Percentiles rank a stretch among this genome's conserved stretches.
These are phyloP conservation scores for Leuciscus waleckii DNA, from an alignment of 2,797 vertebrate genomes.

Conservation along the genomic window DNA sequence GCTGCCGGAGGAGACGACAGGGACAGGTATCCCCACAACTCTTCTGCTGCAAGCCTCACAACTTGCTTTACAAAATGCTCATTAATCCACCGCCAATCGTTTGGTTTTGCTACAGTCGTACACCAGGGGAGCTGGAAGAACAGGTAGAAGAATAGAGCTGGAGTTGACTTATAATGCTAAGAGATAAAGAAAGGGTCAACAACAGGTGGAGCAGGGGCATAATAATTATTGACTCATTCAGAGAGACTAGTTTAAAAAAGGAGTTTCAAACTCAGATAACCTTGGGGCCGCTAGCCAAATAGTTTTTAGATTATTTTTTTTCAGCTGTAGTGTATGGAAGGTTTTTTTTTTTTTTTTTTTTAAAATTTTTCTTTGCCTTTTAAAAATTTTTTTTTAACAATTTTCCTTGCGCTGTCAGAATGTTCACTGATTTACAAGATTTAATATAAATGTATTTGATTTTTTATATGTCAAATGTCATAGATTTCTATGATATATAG, in stretches of 20 bases:
- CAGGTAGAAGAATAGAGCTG: not conserved
- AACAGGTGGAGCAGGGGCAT: not conserved
- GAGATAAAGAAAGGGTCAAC: conserved; percentile 6
- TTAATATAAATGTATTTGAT: too few species aligned
- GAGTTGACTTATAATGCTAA: not conserved
- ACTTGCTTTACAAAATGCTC: conserved; percentile 48
- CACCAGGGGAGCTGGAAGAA: conserved; percentile 24
- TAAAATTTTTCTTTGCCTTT: too few species aligned
- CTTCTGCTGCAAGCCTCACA: conserved; percentile 19
- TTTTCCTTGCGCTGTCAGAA: too few species aligned
- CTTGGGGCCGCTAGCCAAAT: not conserved
- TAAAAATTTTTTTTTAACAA: too few species aligned
- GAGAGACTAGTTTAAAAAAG: not conserved
- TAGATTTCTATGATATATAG: too few species aligned
- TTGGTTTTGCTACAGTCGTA: conserved; percentile 25
- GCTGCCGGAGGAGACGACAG: conserved; percentile 30
- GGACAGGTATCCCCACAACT: conserved; percentile 55
- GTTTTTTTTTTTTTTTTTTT: too few species aligned
- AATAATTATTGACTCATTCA: not conserved
- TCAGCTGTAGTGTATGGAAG: too few species aligned
- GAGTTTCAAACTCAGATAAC: not conserved
- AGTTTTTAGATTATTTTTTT: not conserved
- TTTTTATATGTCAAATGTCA: too few species aligned
- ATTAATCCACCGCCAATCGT: conserved; percentile 53
- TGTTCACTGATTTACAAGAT: too few species aligned